phyloP scores from a whole-genome alignment of 2,797 vertebrate genomes.

The Helarctos malayanus region DNA sequence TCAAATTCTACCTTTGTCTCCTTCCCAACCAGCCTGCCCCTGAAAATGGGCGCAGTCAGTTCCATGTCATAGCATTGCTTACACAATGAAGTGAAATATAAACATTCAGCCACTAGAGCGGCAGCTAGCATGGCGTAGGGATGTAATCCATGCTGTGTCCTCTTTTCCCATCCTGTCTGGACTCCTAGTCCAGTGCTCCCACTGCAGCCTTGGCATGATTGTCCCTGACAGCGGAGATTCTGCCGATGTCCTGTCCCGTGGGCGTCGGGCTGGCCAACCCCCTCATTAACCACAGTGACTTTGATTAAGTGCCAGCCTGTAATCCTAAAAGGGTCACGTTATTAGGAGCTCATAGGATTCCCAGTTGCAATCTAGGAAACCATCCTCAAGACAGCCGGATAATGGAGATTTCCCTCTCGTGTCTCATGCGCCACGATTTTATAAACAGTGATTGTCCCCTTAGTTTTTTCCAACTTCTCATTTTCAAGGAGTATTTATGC shows the following conservation, averaged over 20 bases:
- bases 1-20: not conserved
- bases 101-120: not conserved
- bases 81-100: not conserved
- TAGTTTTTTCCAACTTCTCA: slow-evolving; percentile 53
- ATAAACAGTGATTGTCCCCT: slow-evolving; percentile 23
- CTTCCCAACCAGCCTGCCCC: not conserved
- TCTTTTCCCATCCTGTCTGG: not conserved
- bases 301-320: slow-evolving; percentile 54
- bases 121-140: not conserved
- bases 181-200: not conserved
- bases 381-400: not conserved
- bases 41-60: not conserved
- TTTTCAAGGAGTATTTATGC: slow-evolving; percentile 64
- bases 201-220: not conserved
- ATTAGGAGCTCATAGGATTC: not conserved
- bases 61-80: not conserved
- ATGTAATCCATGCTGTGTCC: accelerated
- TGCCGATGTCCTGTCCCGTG: not conserved
- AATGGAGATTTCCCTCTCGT: not conserved
- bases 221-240: not conserved
- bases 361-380: not conserved
- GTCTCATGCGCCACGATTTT: not conserved
- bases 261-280: not conserved
- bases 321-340: slow-evolving; percentile 42
- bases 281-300: slow-evolving; percentile 43